Percentiles rank a stretch among this genome's conserved stretches.
These are phyloP conservation scores for Trichogramma pretiosum DNA, from an alignment of 1,140 invertebrate species.

Conservation along the genomic window DNA sequence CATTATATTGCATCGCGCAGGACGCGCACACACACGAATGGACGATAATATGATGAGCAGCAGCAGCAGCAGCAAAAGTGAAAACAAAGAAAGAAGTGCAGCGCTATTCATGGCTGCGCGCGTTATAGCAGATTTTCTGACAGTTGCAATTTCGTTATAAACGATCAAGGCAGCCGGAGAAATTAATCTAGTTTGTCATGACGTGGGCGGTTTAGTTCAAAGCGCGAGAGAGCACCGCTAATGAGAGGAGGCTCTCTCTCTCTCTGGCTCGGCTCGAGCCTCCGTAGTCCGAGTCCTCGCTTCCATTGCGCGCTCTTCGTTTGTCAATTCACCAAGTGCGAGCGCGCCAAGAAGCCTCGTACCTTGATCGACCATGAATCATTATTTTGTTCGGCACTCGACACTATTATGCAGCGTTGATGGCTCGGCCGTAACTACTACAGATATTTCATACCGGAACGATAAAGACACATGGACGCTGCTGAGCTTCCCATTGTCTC, in stretches of 20 bases:
- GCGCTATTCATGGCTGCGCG: neutral
- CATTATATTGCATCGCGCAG: too few relatives aligned
- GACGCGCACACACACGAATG: too few relatives aligned
- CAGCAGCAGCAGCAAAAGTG: neutral
- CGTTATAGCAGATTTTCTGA: too few relatives aligned
- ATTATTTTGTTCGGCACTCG: conserved; percentile 19
- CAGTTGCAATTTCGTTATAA: conserved; percentile 46
- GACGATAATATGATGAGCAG: conserved; percentile 18
- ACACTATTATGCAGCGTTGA: neutral
- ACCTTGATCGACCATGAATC: conserved; percentile 34
- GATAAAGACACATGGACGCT: too few relatives aligned
- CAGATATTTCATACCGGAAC: too few relatives aligned
- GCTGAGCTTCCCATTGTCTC: neutral
- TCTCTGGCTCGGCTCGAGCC: conserved; percentile 35
- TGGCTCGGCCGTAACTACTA: too few relatives aligned
- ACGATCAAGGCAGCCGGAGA: conserved; percentile 38
- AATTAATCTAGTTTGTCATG: conserved; percentile 50
- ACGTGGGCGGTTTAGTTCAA: conserved; percentile 45
- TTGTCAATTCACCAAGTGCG: too few relatives aligned
- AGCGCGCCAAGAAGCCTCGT: conserved; percentile 34
- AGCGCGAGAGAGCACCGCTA: conserved; percentile 37
- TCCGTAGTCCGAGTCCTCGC: too few relatives aligned
- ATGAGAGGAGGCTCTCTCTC: conserved; percentile 43
- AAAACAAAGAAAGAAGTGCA: neutral
- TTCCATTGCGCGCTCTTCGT: too few relatives aligned